Base-by-base conservation (phyloP, 2,113 vertebrate species). In the Pholis gunnellus region DNA sequence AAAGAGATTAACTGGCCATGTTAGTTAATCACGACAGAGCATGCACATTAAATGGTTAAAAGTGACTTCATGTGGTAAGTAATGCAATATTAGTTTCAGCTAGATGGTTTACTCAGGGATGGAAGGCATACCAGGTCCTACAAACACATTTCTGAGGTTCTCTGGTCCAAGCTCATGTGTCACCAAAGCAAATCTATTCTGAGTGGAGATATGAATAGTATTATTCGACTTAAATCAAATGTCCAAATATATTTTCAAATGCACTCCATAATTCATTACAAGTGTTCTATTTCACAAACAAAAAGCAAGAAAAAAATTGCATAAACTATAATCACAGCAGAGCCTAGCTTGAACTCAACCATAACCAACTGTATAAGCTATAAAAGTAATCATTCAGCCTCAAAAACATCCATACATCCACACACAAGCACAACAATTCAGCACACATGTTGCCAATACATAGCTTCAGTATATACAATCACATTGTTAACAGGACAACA, bases 11-110 rank as follows among this genome's bases (percentile, higher is more conserved):
- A 91, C 94, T 91, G 88, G 87, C 85, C 63, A 40, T 31, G 91
- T 96, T 95, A 96, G 95, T 95, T 78, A 79, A 93, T 94, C 86
- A 88, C 76, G 86, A 87, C 46, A 91, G 63, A 88, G 73, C 95
- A 95, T 96, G 95, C 95, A 92, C 71, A 93, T 92, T 93, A 94
- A 91, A 90, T 68, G 82, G 91, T 95, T 95, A 93, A 73, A 90
- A 65, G 89, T 92, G 93, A 90, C 75, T 92, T 92, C 57, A 93
- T 90, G 86, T 84, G 77, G 85, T 93, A 90, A 95, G 92, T 92
- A 89, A 90, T 90, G 93, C 88, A 89, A 90, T 86, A 95, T 96
- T 95, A 96, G 95, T 95, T 90, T 87, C 88, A 92, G 92, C 85
- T 87, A 78, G 57, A 89, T 84, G 78, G 82, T 90, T 94, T 89